Conservation (phyloP, 2,888 invertebrate genomes). For the Andrena chrysosceles region DNA sequence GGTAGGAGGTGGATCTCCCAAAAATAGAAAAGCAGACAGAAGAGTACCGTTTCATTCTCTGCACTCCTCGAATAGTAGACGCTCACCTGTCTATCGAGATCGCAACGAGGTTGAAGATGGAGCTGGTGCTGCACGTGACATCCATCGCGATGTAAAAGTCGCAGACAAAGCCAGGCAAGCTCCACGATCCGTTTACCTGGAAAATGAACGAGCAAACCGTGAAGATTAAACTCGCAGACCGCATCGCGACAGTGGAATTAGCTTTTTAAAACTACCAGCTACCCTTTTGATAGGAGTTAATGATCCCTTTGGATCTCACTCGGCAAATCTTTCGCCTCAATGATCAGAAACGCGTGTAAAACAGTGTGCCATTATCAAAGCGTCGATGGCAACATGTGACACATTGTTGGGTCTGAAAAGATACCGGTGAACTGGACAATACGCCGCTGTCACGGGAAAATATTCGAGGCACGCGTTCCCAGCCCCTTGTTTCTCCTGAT, state of each 20-base stretch:
- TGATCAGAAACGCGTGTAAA: not conserved
- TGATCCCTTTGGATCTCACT: not conserved
- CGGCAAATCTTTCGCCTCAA: not conserved
- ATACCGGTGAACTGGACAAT: not conserved
- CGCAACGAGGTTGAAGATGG: conserved; percentile 98
- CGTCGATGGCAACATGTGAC: not conserved
- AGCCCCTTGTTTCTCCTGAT: not conserved
- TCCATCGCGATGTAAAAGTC: conserved; percentile 99
- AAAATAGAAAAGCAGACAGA: not conserved
- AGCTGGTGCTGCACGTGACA: conserved; percentile 98
- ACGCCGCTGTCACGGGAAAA: not conserved
- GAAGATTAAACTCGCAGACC: conserved; percentile 17
- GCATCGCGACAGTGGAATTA: conserved; percentile 19
- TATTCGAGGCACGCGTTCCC: not conserved
- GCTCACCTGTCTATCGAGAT: conserved; percentile 98
- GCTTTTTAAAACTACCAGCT: conserved; percentile 2
- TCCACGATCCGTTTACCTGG: conserved; percentile 96
- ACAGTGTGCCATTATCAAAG: not conserved
- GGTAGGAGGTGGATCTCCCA: not conserved
- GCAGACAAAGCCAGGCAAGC: conserved; percentile 95
- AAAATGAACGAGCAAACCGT: conserved; percentile 78
- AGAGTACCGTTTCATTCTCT: not conserved
- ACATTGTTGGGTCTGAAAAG: not conserved
- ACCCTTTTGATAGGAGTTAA: conserved; percentile 19
- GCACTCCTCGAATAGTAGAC: not conserved